A percentile compares a stretch with the other conserved stretches of the same genome.
phyloP scores from a whole-genome alignment of 1,140 invertebrate genomes.

The Laodelphax striatellus region DNA sequence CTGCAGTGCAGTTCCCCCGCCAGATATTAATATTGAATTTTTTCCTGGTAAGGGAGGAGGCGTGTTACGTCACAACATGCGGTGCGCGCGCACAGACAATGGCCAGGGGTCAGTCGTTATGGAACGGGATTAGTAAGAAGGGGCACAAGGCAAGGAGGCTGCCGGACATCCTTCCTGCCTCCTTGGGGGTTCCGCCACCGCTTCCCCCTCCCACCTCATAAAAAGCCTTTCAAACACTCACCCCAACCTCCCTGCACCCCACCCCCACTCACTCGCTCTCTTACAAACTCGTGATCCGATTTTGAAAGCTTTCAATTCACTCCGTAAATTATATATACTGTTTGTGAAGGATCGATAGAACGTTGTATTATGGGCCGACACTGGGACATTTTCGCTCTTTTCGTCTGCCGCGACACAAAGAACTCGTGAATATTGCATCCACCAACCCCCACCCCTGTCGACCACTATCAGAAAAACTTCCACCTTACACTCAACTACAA shows the following conservation, averaged over 20 bases:
- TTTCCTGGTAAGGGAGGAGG: conserved; percentile 8
- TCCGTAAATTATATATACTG: conserved; percentile 2
- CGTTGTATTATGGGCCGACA: background rate
- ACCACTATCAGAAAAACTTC: too few relatives aligned
- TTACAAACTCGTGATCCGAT: background rate
- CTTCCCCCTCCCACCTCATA: background rate
- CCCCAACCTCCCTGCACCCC: background rate
- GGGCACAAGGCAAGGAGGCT: background rate
- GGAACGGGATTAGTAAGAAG: conserved; percentile 2
- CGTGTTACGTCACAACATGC: background rate
- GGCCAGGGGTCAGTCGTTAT: conserved; percentile 10
- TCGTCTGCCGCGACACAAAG: too few relatives aligned
- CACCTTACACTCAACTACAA: too few relatives aligned
- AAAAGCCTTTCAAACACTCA: background rate
- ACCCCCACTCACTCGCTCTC: too few relatives aligned
- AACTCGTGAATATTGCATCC: too few relatives aligned
- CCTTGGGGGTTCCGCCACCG: background rate
- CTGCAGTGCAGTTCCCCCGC: conserved; percentile 13
- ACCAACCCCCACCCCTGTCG: too few relatives aligned
- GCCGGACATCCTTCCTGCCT: conserved; percentile 1
- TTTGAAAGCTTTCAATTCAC: conserved; percentile 3
- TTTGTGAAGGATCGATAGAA: conserved; percentile 1
- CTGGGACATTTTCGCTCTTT: too few relatives aligned
- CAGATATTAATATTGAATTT: conserved; percentile 26
- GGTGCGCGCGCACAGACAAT: conserved; percentile 6